phyloP scores from a whole-genome alignment of 1,140 invertebrate species.

The Heliconius hewitsoni region DNA sequence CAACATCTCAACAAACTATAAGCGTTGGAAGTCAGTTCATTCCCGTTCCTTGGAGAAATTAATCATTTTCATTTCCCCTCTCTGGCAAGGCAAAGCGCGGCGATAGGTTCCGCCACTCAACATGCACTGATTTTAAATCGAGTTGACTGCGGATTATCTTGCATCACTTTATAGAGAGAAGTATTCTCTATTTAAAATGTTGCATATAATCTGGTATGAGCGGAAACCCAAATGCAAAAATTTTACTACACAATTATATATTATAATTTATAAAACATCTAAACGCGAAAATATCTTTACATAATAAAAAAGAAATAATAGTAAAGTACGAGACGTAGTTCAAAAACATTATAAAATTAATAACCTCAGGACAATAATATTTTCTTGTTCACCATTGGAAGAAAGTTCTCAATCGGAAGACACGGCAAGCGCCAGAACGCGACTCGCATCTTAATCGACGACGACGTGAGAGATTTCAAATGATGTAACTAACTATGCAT shows the following conservation, averaged over 20 bases:
- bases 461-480: conserved; percentile 48
- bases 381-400: conserved; percentile 28
- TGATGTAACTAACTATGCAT: conserved; percentile 39
- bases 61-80: no score
- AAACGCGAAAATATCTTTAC: background rate
- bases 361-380: conserved; percentile 13
- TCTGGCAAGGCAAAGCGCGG: no score
- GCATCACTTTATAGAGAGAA: no score
- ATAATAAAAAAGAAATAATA: background rate
- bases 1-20: no score
- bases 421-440: conserved; percentile 41
- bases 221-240: no score
- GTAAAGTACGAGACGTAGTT: background rate
- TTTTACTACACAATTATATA: background rate
- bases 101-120: no score
- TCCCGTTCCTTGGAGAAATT: no score
- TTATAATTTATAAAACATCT: background rate
- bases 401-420: conserved; percentile 43
- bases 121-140: no score
- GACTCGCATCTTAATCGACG: conserved; percentile 34
- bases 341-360: background rate
- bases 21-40: no score
- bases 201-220: no score
- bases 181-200: no score
- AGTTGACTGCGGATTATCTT: no score